A percentile compares a stretch with the other conserved stretches of the same genome.
Conservation (phyloP, 2,113 vertebrate genomes). For the Rhynchomys soricoides region DNA sequence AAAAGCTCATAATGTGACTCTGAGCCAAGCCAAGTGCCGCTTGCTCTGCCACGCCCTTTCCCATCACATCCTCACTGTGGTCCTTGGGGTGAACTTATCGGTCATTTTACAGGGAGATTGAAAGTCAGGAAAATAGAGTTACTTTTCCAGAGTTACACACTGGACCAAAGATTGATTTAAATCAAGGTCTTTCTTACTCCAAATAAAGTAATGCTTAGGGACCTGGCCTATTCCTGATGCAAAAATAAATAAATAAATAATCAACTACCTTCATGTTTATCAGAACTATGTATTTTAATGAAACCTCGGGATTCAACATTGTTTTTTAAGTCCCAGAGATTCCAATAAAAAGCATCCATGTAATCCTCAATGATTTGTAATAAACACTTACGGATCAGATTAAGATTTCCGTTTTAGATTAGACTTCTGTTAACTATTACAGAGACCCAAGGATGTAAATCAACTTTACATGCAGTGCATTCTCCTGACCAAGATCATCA, state of each 20-base stretch:
- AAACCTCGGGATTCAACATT: not conserved
- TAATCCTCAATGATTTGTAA: constrained; percentile 24
- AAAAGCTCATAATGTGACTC: no score
- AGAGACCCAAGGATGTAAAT: not conserved
- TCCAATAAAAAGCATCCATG: not conserved
- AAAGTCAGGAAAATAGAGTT: not conserved
- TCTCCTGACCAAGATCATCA: not conserved
- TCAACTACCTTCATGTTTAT: not conserved
- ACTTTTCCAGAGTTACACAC: not conserved
- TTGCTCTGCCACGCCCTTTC: not conserved
- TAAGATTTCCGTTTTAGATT: constrained; percentile 27
- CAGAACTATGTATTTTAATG: constrained; percentile 16
- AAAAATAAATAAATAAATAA: not conserved
- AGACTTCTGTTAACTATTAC: constrained; percentile 34
- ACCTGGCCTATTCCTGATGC: not conserved
- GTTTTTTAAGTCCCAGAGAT: not conserved
- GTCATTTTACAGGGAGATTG: not conserved
- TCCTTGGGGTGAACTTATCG: not conserved
- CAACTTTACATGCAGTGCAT: not conserved
- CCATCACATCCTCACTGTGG: not conserved
- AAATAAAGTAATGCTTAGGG: not conserved
- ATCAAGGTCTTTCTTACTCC: not conserved
- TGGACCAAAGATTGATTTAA: not conserved
- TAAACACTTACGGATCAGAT: constrained; percentile 26
- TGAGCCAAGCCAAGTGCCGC: not conserved